Base-by-base conservation (phyloP, 2,888 invertebrate species). In the Caenorhabditis sp. region DNA sequence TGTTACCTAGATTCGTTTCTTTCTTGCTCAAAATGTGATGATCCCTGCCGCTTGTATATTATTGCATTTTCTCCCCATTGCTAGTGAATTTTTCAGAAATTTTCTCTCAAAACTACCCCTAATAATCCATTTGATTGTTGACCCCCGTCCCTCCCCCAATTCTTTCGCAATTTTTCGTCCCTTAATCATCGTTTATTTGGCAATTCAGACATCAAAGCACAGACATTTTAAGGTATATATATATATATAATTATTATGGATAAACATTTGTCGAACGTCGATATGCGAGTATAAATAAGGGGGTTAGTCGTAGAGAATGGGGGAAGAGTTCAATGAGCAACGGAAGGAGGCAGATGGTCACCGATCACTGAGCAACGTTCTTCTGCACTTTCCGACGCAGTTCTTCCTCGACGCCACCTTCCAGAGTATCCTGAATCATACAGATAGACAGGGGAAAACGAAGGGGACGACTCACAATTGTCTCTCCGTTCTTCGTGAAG, bases 371-470 rank as follows among this genome's bases (percentile, higher is more conserved):
- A 70, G 59, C 70, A 70, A 30, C 39, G 71, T 55, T 41, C 15
- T 62, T 26, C 39, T 30, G 55, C 53, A 71, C 71, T 48, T 71
- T 71, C 9, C 30, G 8, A 27, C 62, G 46, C 45, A 87, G 79
- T 58, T 85, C 80, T 15, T 85, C 83, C 24, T 79, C 80, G 24
- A 83, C 82, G 45, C 84, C 83, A n/a, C 87, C 86, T 82, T 87
- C 86, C 46, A 88, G 68, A 7, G 73, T 66, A 48, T 81, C 79
- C 86, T 85, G 46, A 48, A 80, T 71, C 9, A 24, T 66, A 24
- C 17, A 9, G 26, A 7, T 13, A n/a, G 24, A n/a, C 11, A 17
- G 15, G 26, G n/a, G 32, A 70, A 24, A 58, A 52, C 7, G 39
- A 30, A 59, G 27, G 39, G 8, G 26, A 45, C 24, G 37, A 78